Evolutionary conservation across 1,140 invertebrate species (phyloP).

Genomic region (Dinothrombium tinctorium): DNA sequence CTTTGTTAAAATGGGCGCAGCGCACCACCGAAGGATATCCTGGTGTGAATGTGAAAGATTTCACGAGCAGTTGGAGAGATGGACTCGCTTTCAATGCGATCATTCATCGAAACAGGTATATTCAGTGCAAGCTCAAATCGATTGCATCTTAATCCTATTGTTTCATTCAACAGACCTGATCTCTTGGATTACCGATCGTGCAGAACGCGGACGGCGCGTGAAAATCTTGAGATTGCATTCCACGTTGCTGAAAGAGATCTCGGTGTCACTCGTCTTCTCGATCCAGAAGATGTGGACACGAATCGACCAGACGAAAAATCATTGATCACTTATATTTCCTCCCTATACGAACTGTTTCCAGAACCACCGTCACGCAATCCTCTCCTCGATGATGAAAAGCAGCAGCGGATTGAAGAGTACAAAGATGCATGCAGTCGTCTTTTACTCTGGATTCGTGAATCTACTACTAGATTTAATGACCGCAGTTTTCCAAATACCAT

Average conservation of each 20-base stretch:
- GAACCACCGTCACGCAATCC: slow-evolving; percentile 64
- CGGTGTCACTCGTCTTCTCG: slow-evolving; percentile 85
- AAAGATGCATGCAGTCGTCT: slow-evolving; percentile 58
- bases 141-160: slow-evolving; percentile 5
- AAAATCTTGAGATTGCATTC: slow-evolving; percentile 87
- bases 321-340: slow-evolving; percentile 96
- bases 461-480: slow-evolving; percentile 58
- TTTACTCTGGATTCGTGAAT: slow-evolving; percentile 70
- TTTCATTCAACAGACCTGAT: slow-evolving; percentile 47
- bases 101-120: slow-evolving; percentile 62
- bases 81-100: slow-evolving; percentile 96
- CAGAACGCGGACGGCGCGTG: slow-evolving; percentile 42
- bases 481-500: slow-evolving; percentile 71
- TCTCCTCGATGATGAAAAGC: slow-evolving; percentile 71
- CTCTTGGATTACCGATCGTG: slow-evolving; percentile 72
- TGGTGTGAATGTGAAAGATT: slow-evolving; percentile 78
- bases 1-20: slow-evolving; percentile 80
- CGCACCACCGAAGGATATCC: slow-evolving; percentile 87
- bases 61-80: slow-evolving; percentile 89
- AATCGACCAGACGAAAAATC: slow-evolving; percentile 97
- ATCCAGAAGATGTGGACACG: slow-evolving; percentile 98
- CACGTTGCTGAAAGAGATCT: slow-evolving; percentile 86
- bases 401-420: slow-evolving; percentile 67
- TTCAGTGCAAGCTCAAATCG: not conserved
- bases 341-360: slow-evolving; percentile 91